Base-by-base conservation (phyloP, 2,113 vertebrate genomes). In the Mionectes macconnelli region DNA sequence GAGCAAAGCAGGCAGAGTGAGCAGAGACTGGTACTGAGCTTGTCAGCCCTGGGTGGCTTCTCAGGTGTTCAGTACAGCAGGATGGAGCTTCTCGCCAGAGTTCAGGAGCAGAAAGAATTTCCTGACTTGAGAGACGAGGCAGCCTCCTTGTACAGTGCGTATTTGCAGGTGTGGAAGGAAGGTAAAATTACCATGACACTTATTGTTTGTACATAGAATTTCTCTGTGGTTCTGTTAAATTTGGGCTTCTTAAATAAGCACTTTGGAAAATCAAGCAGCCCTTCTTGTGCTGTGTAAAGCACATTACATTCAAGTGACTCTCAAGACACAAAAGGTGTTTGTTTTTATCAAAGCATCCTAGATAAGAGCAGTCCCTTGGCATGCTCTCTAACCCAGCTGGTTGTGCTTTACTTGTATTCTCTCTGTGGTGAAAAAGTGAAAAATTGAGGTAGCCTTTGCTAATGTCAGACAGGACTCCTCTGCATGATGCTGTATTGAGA, bases 181-280 rank as follows among this genome's bases (percentile, higher is more conserved):
- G 80, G 47, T 87, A 28, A 70, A 90, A 83, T 90, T 79, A 53
- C 45, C 70, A 6, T 45, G 49, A 50, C 44, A 73, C 52, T 62
- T 72, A 74, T 78, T 92, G 74, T 73, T 89, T 90, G 59, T 60
- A 44, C 33, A 13, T 82, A 40, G 17, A 72, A 82, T 95, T 94
- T 87, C 63, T 76, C 68, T 55, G 28, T 4, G 10, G 42, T 82
- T 91, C 30, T 68, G 39, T 88, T 88, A 94, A 85, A 86, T 50
- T 86, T 24, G n/a, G 31, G 76, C 30, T 74, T 94, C 53, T 82
- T 89, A 91, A 96, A 77, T 90, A 89, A 87, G 64, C 67, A 63
- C 87, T 87, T 84, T 20, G 35, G 80, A 94, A 93, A 93, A 91
- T 50, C 20, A 82, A 66, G 79, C 72, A 64, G 27, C 60, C 60